These are phyloP conservation scores for Zeus faber DNA, from an alignment of 2,113 vertebrate species.

Conservation along the genomic window DNA sequence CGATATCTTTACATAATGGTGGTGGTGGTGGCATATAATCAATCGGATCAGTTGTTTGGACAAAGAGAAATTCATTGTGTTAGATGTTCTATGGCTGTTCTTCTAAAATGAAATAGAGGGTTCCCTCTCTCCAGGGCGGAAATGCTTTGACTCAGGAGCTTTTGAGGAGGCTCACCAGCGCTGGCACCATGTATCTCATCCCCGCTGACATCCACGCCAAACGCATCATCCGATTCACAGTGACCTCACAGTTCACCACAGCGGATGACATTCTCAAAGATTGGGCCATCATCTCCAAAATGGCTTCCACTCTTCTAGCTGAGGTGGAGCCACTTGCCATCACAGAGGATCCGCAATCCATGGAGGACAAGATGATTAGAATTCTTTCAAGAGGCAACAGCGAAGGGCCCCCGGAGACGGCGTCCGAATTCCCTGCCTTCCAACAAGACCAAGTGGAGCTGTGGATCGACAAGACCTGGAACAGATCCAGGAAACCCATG, in stretches of 20 bases:
- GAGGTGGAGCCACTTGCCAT: conserved; percentile 33
- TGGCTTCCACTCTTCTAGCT: conserved; percentile 68
- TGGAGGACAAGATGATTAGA: conserved; percentile 12
- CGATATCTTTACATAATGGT: too few species aligned
- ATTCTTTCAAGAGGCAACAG: neutral
- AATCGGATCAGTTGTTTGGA: too few species aligned
- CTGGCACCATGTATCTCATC: conserved; percentile 89
- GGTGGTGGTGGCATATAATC: too few species aligned
- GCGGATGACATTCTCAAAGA: conserved; percentile 85
- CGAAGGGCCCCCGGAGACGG: conserved; percentile 8
- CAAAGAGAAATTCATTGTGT: too few species aligned
- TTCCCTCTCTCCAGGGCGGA: conserved; percentile 75
- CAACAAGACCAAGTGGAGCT: conserved; percentile 66
- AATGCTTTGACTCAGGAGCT: conserved; percentile 89
- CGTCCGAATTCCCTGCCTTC: conserved; percentile 14
- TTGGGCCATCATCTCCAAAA: conserved; percentile 84
- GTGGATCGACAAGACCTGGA: conserved; percentile 79
- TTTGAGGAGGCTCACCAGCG: conserved; percentile 80
- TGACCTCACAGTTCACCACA: conserved; percentile 93
- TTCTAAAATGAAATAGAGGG: neutral
- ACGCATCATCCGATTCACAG: conserved; percentile 90
- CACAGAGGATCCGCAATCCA: conserved; percentile 4
- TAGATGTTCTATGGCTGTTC: neutral
- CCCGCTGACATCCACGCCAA: conserved; percentile 84
- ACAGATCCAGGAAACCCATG: conserved; percentile 74